These are phyloP conservation scores for Hirtodrosophila cameraria DNA, from an alignment of 2,888 invertebrate genomes.

Conservation along the genomic window DNA sequence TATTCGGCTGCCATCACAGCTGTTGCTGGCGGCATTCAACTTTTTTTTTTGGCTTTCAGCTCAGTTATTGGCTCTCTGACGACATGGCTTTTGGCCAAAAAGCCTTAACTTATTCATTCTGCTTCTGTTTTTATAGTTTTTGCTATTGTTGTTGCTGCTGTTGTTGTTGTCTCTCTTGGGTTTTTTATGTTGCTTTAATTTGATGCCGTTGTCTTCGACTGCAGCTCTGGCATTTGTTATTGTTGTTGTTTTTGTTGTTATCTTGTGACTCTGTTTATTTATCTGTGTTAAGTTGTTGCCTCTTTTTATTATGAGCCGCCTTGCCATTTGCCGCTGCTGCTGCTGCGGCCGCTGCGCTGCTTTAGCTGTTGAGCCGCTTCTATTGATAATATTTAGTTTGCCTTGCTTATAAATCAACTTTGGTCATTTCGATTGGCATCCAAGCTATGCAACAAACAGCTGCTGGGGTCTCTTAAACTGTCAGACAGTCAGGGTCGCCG, in stretches of 20 bases:
- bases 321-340: conserved; percentile 37
- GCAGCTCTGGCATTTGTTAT: conserved; percentile 64
- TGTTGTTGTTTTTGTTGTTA: conserved; percentile 47
- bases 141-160: conserved; percentile 38
- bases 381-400: conserved; percentile 74
- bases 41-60: conserved; percentile 31
- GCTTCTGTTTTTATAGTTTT: conserved; percentile 54
- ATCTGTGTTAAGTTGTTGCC: conserved; percentile 57
- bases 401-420: conserved; percentile 80
- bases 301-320: conserved; percentile 35
- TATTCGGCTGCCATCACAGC: conserved; percentile 26
- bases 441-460: conserved; percentile 59
- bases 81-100: conserved; percentile 43
- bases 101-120: conserved; percentile 55
- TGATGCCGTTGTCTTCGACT: conserved; percentile 48
- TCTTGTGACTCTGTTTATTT: conserved; percentile 55
- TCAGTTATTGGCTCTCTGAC: conserved; percentile 30
- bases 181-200: conserved; percentile 41
- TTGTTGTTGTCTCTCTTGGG: conserved; percentile 25
- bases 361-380: conserved; percentile 55
- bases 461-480: too few species aligned
- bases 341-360: conserved; percentile 2
- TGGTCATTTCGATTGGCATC: conserved; percentile 74
- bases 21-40: conserved; percentile 10
- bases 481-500: conserved; percentile 43